Base-by-base conservation (phyloP, 2,797 vertebrate species). In the Xenentodon cancila region DNA sequence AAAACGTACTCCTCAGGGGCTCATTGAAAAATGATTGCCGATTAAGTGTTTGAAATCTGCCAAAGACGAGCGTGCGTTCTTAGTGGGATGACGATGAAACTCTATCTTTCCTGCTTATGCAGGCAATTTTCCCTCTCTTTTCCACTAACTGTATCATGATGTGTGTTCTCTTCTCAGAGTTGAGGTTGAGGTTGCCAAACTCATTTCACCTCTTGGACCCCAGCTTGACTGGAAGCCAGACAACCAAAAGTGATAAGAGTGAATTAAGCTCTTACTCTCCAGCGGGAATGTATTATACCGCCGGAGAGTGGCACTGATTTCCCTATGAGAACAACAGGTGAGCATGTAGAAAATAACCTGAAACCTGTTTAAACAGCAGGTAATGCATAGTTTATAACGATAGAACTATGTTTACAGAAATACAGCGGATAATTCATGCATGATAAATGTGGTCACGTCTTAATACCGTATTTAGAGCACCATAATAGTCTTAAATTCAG, bases 151-250 rank as follows among this genome's bases (percentile, higher is more conserved):
- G 91, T 90, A 88, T 81, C 89, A 88, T 89, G 87, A 87, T 93
- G 93, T 94, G 92, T 92, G 91, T 91, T 92, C 87, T 84, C 79
- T 87, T 88, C 85, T 90, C 85, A 57, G 49, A 67, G 84, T 81
- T 80, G 80, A 80, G 82, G 83, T 88, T 73, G 85, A 92, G 92
- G 92, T 93, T 94, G 91, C 92, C 92, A 93, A 94, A 94, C 92
- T 94, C 92, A 94, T 94, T 94, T 93, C 93, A 94, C 93, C 92
- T 93, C 82, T 86, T 91, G 89, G 91, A 94, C 92, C 91, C 81
- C 79, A 55, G 89, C 86, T 92, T 91, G 93, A 93, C 90, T 91
- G 85, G 61, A 75, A 92, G 92, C 92, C 92, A 92, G 92, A 92
- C 91, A 92, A 92, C 81, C 89, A 85, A 81, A 89, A 82, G 89